These are phyloP conservation scores for Gadopsis bispinosus DNA, from an alignment of 2,797 vertebrate species.

Conservation along the genomic window DNA sequence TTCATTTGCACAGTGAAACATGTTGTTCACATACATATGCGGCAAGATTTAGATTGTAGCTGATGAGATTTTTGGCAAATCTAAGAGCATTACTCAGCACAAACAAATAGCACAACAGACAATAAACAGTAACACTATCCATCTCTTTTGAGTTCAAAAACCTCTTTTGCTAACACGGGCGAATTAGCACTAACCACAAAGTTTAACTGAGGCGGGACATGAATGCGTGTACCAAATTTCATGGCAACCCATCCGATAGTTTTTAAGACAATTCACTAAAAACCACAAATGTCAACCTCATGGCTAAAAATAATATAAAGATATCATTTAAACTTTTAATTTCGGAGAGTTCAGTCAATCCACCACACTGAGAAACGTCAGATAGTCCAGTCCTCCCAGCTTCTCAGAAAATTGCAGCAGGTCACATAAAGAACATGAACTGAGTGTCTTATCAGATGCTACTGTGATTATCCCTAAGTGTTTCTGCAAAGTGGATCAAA, in stretches of 20 bases:
- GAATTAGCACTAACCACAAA: neutral
- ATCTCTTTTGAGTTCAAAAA: constrained; percentile 4
- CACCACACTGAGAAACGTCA: constrained; percentile 2
- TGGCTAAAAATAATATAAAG: neutral
- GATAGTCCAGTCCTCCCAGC: neutral
- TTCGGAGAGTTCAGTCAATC: neutral
- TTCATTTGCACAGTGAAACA: constrained; percentile 47
- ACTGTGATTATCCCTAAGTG: constrained; percentile 63
- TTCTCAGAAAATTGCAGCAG: constrained; percentile 33
- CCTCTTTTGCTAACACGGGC: neutral
- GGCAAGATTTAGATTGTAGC: constrained; percentile 45
- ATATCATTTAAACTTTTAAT: neutral
- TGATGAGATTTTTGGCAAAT: constrained; percentile 63
- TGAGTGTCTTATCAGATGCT: constrained; percentile 63
- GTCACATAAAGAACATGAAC: constrained; percentile 47
- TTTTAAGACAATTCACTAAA: neutral
- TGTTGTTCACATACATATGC: constrained; percentile 38
- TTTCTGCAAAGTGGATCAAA: constrained; percentile 56
- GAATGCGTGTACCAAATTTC: neutral
- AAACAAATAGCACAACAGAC: constrained; percentile 35
- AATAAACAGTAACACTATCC: constrained; percentile 36
- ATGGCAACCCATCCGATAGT: neutral
- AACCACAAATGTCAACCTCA: neutral
- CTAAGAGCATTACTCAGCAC: constrained; percentile 57
- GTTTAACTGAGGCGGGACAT: neutral